A percentile compares a stretch with the other conserved stretches of the same genome.
These are phyloP conservation scores for Prenolepis imparis DNA, from an alignment of 2,888 invertebrate species.

Conservation along the genomic window DNA sequence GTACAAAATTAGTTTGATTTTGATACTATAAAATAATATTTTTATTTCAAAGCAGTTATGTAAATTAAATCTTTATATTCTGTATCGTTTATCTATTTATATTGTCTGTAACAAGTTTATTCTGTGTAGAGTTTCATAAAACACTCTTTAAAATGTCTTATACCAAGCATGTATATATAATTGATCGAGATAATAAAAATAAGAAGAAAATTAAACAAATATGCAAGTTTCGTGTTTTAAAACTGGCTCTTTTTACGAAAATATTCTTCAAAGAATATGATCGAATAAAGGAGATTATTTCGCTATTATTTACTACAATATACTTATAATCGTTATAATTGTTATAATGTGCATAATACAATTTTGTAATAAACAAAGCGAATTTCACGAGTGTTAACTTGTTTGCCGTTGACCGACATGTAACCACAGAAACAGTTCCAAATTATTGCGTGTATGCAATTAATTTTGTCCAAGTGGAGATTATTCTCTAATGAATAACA, in stretches of 20 bases:
- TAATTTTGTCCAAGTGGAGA: background rate
- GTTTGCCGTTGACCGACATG: background rate
- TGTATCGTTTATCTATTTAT: background rate
- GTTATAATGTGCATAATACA: background rate
- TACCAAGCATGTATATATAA: background rate
- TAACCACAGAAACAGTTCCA: background rate
- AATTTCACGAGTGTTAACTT: background rate
- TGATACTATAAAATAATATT: background rate
- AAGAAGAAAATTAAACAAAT: background rate
- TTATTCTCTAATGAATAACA: background rate
- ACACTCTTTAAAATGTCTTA: background rate
- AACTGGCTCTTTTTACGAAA: background rate
- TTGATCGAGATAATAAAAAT: background rate
- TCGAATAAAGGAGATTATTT: background rate
- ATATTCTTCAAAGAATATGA: background rate
- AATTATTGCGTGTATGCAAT: background rate
- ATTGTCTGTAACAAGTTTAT: constrained; percentile 1
- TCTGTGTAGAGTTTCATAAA: background rate
- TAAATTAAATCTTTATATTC: background rate
- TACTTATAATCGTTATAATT: background rate
- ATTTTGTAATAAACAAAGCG: background rate
- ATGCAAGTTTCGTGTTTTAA: background rate
- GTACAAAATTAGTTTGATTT: background rate
- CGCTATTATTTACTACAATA: background rate
- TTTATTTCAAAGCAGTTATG: background rate